Base-by-base conservation (phyloP, 2,888 invertebrate genomes). In the Urechis unicinctus region DNA sequence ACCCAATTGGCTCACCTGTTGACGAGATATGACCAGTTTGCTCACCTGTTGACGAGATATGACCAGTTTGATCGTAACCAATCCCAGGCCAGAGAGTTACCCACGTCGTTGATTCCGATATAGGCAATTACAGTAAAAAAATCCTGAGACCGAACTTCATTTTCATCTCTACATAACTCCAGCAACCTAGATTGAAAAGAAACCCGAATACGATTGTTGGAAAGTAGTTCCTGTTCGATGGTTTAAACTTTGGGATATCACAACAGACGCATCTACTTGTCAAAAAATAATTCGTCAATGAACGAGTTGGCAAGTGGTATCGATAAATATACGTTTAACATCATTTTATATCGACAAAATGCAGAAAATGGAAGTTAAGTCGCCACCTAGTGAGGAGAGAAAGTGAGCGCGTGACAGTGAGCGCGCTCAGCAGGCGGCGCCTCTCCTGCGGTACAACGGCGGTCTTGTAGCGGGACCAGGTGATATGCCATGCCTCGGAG, bases 381-480 rank as follows among this genome's bases (percentile, higher is more conserved):
- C n/a, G n/a, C 4, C 78, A 89, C 88, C 83, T 85, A 63, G 81
- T 82, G 22, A 91, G 77, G 51, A 91, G 81, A 71, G 81, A 80
- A 0, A 83, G 80, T 52, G 87, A 83, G 41, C 83, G 81, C 1
- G 87, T 84, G 22, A 85, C 85, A 0, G 89, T 81, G 54, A 94
- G 79, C 1, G 88, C 88, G 4, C 77, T 73, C 73, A 91, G 82
- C 2, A 93, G 76, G 71, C 87, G 88, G 0, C 83, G 63, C 72
- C 87, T 88, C 70, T 93, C 91, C 55, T 86, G 86, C 0, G 89
- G 88, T 70, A 92, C 88, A 3, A 80, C 80, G 72, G 91, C 92
- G 0, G 80, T 77, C 3, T 22, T 3, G 75, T 88, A 93, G 56
- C 85, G 80, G 13, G 85, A 70, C 85, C 89, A 89, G 66, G 93